A percentile compares a stretch with the other conserved stretches of the same genome.
Evolutionary conservation across 2,797 vertebrate genomes (phyloP).

Genomic region (Saguinus oedipus): DNA sequence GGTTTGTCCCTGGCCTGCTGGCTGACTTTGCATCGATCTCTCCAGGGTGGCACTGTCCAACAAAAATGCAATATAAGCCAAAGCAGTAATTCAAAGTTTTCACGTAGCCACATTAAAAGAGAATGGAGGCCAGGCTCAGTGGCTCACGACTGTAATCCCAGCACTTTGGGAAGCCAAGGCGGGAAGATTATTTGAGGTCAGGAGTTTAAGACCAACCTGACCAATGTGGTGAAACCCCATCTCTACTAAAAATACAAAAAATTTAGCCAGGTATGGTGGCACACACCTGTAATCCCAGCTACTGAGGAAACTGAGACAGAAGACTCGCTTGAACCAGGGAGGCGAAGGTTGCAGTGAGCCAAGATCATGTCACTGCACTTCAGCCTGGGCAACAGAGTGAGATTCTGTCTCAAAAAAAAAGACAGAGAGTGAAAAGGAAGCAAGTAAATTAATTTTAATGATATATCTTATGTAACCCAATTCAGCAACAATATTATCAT

Average conservation of each 20-base stretch:
- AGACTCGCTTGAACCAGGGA: not conserved
- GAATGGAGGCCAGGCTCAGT: not conserved
- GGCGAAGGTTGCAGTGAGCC: not conserved
- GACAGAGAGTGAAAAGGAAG: not conserved
- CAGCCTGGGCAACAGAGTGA: not conserved
- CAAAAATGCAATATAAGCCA: not conserved
- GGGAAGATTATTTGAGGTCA: not conserved
- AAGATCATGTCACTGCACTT: not conserved
- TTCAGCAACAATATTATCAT: not conserved
- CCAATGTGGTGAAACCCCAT: not conserved
- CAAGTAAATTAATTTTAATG: not conserved
- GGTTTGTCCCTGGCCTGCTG: not conserved
- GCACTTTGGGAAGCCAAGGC: not conserved
- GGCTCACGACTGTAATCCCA: not conserved
- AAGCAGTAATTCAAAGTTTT: not conserved
- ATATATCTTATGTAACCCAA: not conserved
- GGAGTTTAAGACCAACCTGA: not conserved
- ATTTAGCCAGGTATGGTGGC: not conserved
- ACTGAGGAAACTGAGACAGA: not conserved
- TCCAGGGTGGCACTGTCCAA: not conserved
- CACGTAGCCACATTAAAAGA: not conserved
- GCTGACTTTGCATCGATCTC: not conserved
- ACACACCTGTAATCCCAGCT: not conserved
- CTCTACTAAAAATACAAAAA: not conserved
- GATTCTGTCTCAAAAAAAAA: not conserved